Percentiles rank a stretch among this genome's conserved stretches.
Conservation (phyloP, 1,140 invertebrate genomes). For the Arctopsyche grandis region DNA sequence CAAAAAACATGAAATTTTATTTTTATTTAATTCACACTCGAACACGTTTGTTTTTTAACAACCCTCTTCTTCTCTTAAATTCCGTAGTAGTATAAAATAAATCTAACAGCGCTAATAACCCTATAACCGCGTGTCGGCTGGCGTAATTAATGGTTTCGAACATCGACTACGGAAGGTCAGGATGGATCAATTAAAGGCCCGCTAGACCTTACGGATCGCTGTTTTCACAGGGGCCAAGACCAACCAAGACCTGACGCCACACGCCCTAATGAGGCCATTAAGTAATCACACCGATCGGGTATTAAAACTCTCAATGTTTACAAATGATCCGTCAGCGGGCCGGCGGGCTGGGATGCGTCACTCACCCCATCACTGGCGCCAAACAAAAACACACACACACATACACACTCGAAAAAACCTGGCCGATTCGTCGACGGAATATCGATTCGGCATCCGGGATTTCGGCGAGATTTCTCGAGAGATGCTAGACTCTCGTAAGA, state of each 20-base stretch:
- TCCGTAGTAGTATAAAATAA: not conserved
- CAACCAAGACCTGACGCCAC: not conserved
- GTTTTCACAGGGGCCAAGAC: constrained; percentile 40
- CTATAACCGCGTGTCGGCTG: constrained; percentile 40
- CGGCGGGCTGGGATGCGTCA: constrained; percentile 41
- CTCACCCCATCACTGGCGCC: constrained; percentile 39
- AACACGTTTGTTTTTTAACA: too few species aligned
- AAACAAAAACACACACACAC: constrained; percentile 2
- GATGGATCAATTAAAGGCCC: constrained; percentile 45
- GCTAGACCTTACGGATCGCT: constrained; percentile 40
- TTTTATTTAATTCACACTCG: too few species aligned
- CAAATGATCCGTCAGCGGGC: constrained; percentile 47
- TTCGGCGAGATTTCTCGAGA: too few species aligned
- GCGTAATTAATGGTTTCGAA: constrained; percentile 45
- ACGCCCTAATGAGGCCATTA: constrained; percentile 52
- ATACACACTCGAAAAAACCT: not conserved
- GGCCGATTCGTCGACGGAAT: not conserved
- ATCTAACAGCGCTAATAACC: constrained; percentile 44
- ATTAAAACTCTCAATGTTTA: constrained; percentile 52
- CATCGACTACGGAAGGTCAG: constrained; percentile 38
- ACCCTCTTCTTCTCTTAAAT: too few species aligned
- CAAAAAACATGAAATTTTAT: not conserved
- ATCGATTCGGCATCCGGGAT: not conserved
- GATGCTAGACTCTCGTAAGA: too few species aligned
- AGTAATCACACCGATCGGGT: constrained; percentile 52